Evolutionary conservation across 2,888 invertebrate species (phyloP), one percentile per base, ranked within the genome.

Genomic region (Tridacna crocea): DNA sequence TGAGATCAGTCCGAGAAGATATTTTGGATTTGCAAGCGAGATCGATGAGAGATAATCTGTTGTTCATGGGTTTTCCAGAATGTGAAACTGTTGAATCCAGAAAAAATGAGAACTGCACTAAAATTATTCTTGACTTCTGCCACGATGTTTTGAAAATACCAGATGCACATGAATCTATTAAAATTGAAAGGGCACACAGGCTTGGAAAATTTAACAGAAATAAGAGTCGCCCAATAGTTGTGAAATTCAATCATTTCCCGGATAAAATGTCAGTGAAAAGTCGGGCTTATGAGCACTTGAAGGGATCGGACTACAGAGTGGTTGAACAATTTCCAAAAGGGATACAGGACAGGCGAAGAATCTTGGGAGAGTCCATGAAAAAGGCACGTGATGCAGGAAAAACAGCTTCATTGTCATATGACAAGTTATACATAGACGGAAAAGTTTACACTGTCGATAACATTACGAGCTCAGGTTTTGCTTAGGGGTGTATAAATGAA

Each of bases 321-420:
- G 8, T 22, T 11, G 66, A 15, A 22, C 26, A 66, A 68, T 68
- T 12, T 13, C 68, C 46, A 27, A 68, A n/a, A n/a, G n/a, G n/a
- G n/a, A n/a, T n/a, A n/a, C 51, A 48, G 17, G 70, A 70, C 12
- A 70, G 22, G 36, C 46, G 48, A 47, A 48, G 27, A 36, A n/a
- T 70, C 11, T 47, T 70, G 46, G 8, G 11, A 4, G 12, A 13
- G 11, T 13, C n/a, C 11, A 13, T 75, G 48, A 17, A 11, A 46
- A 36, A 75, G 22, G 22, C 22, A 8, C 48, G 61, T 10, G 63
- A n/a, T 17, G 70, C 80, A 63, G 72, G 77, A 68, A 81, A 81
- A 47, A 36, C 24, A 4, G 55, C 63, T 22, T 63, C 65, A 22
- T 27, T 60, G 22, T 70, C 70, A 15, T 70, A 47, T 13, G 46